Percentiles rank a stretch among this genome's conserved stretches.
phyloP scores from a whole-genome alignment of 2,113 vertebrate species.

The Nesogale talazaci region DNA sequence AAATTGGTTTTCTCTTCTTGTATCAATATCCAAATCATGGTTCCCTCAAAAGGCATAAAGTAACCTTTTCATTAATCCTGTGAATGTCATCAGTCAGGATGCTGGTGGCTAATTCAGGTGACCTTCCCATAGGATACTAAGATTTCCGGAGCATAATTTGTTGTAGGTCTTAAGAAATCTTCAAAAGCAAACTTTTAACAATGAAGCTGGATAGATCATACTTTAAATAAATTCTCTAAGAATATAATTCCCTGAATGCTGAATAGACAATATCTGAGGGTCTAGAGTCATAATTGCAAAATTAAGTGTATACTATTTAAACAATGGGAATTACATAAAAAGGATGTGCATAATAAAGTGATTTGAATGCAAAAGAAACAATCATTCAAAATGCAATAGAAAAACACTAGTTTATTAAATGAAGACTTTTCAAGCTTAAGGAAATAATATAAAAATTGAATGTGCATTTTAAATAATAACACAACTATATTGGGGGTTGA shows the following conservation, averaged over 20 bases:
- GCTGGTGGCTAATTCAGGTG: slow-evolving; percentile 1
- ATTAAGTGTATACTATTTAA: slow-evolving; percentile 34
- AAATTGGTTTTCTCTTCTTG: slow-evolving; percentile 79
- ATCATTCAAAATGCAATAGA: not conserved
- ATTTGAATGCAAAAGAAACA: not conserved
- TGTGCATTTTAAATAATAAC: no score
- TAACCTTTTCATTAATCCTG: slow-evolving; percentile 66
- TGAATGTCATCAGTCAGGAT: slow-evolving; percentile 75
- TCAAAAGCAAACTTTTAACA: slow-evolving; percentile 13
- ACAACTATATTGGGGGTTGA: no score
- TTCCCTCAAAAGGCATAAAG: slow-evolving; percentile 57
- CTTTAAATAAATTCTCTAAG: slow-evolving; percentile 11
- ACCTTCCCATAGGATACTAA: not conserved
- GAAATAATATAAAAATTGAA: no score
- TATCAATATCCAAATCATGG: slow-evolving; percentile 71
- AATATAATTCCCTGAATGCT: not conserved
- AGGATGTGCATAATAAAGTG: not conserved
- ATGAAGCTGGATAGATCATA: not conserved
- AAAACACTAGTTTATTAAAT: no score
- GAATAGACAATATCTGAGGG: not conserved
- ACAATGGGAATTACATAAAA: not conserved
- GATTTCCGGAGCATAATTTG: slow-evolving; percentile 52
- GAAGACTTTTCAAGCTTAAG: no score
- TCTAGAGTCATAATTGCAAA: not conserved
- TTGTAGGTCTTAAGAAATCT: slow-evolving; percentile 11